Evolutionary conservation across 2,113 vertebrate species (phyloP), one percentile per base, ranked within the genome.

Genomic region (Lophius piscatorius): DNA sequence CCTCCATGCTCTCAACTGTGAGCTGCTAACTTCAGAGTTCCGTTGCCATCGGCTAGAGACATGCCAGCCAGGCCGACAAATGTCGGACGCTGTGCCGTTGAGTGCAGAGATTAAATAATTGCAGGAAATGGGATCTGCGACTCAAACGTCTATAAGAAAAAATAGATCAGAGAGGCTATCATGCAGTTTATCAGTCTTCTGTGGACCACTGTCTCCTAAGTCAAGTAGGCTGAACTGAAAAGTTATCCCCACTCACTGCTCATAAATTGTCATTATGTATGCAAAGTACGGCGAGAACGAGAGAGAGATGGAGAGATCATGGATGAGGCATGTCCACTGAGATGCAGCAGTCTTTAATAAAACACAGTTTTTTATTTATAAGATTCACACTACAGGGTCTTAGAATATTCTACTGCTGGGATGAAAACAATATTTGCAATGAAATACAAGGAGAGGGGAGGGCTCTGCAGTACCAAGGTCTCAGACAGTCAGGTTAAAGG

Each of bases 301-400:
- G 57, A n/a, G 42, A 48, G 70, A 69, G 59, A 66, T 48, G 60
- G 57, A 38, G 62, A 63, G 76, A 84, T 80, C 80, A 80, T 67
- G 70, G 66, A 87, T 75, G 77, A 83, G 76, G 70, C 70, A 78
- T 63, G 83, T 85, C 88, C 78, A 36, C 69, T 24, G 87, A 89
- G 85, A 86, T 73, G 54, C 45, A 47, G 31, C 45, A 74, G 80
- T 72, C 80, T 86, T 88, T 91, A 89, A 91, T 88, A 87, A 90
- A 88, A 76, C 62, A 74, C 80, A 71, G 76, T 66, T 63, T 81
- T 79, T 73, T 66, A 64, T 66, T 63, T 59, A 65, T 70, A 26
- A 10, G 12, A 74, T 51, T 63, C 47, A 17, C 44, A 61, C 74
- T 77, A 73, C 70, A 71, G 70, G 70, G 70, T 80, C 76, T 66